phyloP scores from a whole-genome alignment of 2,797 vertebrate genomes.

The Trematomus bernacchii region DNA sequence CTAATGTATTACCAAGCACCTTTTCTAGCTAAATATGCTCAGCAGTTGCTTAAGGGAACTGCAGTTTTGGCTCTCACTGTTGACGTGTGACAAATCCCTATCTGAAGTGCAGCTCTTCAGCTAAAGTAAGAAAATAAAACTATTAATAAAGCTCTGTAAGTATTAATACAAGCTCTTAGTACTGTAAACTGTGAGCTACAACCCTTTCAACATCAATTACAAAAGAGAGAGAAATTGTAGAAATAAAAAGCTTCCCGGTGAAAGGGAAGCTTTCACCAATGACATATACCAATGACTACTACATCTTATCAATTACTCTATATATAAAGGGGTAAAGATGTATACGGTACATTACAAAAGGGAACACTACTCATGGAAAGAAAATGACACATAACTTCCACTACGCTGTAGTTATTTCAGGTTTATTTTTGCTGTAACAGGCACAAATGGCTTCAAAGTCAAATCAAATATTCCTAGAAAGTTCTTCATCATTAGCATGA shows the following conservation, averaged over 20 bases:
- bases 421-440: slow-evolving; percentile 22
- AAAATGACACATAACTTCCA: slow-evolving; percentile 6
- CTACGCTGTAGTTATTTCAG: neutral
- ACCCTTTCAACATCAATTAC: slow-evolving; percentile 2
- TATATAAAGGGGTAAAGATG: neutral
- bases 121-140: slow-evolving; percentile 27
- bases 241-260: neutral
- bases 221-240: slow-evolving; percentile 1
- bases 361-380: neutral
- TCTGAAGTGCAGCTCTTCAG: slow-evolving; percentile 51
- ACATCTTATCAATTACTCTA: neutral
- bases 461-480: slow-evolving; percentile 39
- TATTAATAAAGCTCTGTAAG: slow-evolving; percentile 52
- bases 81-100: slow-evolving; percentile 63
- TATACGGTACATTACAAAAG: neutral
- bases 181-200: slow-evolving; percentile 33
- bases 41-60: slow-evolving; percentile 54
- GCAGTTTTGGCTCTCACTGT: slow-evolving; percentile 26
- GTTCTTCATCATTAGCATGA: slow-evolving; percentile 41
- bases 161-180: slow-evolving; percentile 48
- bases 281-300: neutral
- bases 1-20: slow-evolving; percentile 17
- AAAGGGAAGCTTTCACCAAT: no score
- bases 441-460: slow-evolving; percentile 46
- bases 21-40: slow-evolving; percentile 40